Evolutionary conservation across 2,797 vertebrate species (phyloP).

Genomic region (Cottoperca gobio): DNA sequence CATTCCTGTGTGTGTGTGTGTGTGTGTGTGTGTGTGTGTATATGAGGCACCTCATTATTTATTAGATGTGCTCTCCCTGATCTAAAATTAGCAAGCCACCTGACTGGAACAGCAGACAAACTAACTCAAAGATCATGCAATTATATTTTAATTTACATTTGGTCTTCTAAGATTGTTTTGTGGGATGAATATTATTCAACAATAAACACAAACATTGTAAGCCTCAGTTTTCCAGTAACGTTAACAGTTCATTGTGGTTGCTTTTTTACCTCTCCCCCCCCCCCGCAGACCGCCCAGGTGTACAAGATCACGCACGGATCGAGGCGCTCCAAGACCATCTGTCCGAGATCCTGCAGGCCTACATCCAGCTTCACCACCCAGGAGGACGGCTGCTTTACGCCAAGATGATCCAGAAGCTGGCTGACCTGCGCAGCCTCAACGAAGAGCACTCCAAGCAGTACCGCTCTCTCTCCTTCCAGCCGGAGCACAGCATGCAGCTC

Average conservation of each 20-base stretch:
- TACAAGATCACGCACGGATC: slow-evolving; percentile 90
- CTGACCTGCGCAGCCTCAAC: slow-evolving; percentile 96
- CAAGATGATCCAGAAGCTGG: slow-evolving; percentile 99
- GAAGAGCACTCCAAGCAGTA: slow-evolving; percentile 99
- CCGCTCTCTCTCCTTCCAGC: slow-evolving; percentile 94
- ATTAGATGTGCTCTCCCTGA: slow-evolving; percentile 28
- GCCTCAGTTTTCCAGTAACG: not conserved
- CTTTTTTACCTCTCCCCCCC: not conserved
- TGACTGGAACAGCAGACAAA: slow-evolving; percentile 18
- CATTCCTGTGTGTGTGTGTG: too few species aligned
- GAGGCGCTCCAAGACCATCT: slow-evolving; percentile 93
- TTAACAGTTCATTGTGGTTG: not conserved
- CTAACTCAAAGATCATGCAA: not conserved
- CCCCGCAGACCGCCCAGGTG: slow-evolving; percentile 90
- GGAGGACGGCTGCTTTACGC: slow-evolving; percentile 92
- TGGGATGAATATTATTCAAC: not conserved
- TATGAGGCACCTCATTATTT: slow-evolving; percentile 56
- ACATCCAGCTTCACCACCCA: slow-evolving; percentile 92
- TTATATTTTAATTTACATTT: not conserved
- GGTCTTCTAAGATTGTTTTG: not conserved
- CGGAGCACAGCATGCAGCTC: slow-evolving; percentile 95
- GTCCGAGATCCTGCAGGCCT: slow-evolving; percentile 93
- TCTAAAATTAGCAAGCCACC: slow-evolving; percentile 53
- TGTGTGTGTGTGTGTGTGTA: too few species aligned
- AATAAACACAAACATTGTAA: not conserved